Base-by-base conservation (phyloP, 2,797 vertebrate species). In the Acrossocheilus wenchowensis region DNA sequence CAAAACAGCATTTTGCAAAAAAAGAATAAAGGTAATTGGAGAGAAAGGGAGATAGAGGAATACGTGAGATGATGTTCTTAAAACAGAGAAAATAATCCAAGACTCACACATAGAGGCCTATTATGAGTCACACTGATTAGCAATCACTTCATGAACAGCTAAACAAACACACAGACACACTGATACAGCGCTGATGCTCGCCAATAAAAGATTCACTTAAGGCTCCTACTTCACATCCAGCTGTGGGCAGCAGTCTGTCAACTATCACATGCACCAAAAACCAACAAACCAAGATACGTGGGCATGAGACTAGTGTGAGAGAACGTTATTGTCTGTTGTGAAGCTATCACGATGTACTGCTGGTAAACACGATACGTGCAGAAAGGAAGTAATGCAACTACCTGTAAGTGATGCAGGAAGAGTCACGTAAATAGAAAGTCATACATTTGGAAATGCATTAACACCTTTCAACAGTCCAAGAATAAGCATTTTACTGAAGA, bases 201-300 rank as follows among this genome's bases (percentile, higher is more conserved):
- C 83, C 83, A 79, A 71, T 34, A 71, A 60, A 54, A 85, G 43
- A 78, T 43, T 8, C 23, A 54, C 12, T 69, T 23, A 36, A 82
- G n/a, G 14, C 15, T 14, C 15, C 45, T 81, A 34, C 36, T n/a
- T 52, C 34, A 57, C 41, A 57, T 72, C 48, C 66, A 82, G 68
- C 36, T 57, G 81, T 71, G 68, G 68, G 66, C 81, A 82, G 50
- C 12, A 19, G 66, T 43, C 68, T 19, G 23, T 72, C 66, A 72
- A 30, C 50, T 43, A 72, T 82, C 68, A 21, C 68, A 36, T 41
- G 23, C 9, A 73, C 21, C 45, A 36, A 50, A 34, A 48, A 14
- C 66, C 26, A 69, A 84, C 60, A 84, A 84, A 78, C n/a, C 15
- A 45, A 39, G 64, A 68, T 50, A 50, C 3, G 10, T 50, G 43